phyloP scores from a whole-genome alignment of 1,140 invertebrate genomes.

The Thaumatotibia leucotreta region DNA sequence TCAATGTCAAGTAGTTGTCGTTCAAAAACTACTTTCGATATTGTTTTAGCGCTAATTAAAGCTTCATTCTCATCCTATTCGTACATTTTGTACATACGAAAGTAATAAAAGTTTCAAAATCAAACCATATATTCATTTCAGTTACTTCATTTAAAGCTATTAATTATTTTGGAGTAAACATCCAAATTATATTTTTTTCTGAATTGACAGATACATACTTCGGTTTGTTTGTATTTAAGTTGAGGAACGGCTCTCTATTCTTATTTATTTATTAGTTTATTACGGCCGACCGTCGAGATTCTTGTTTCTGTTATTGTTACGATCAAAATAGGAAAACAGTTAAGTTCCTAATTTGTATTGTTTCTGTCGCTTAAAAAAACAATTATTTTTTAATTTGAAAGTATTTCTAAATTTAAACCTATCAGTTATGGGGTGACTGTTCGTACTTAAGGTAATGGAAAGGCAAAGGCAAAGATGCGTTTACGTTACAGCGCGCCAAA shows the following conservation, averaged over 20 bases:
- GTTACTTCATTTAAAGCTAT: too few species aligned
- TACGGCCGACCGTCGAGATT: background rate
- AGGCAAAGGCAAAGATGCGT: constrained; percentile 37
- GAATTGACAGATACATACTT: background rate
- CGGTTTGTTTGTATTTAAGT: background rate
- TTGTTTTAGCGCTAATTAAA: too few species aligned
- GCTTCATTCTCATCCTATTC: too few species aligned
- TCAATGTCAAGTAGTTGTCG: background rate
- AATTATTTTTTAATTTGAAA: background rate
- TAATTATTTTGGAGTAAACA: too few species aligned
- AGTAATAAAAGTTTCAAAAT: too few species aligned
- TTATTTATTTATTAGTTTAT: too few species aligned
- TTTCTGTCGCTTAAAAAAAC: background rate
- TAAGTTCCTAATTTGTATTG: background rate
- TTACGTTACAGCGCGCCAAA: constrained; percentile 56
- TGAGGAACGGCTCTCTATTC: background rate
- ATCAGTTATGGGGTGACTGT: background rate
- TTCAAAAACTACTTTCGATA: background rate
- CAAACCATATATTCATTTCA: too few species aligned
- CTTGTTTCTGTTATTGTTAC: background rate
- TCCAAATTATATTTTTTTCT: too few species aligned
- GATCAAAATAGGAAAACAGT: background rate
- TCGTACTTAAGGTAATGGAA: constrained; percentile 23
- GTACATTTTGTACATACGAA: too few species aligned
- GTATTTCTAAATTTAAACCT: background rate